Base-by-base conservation (phyloP, 64 coral and sea anemone species). In the Montipora cactus region DNA sequence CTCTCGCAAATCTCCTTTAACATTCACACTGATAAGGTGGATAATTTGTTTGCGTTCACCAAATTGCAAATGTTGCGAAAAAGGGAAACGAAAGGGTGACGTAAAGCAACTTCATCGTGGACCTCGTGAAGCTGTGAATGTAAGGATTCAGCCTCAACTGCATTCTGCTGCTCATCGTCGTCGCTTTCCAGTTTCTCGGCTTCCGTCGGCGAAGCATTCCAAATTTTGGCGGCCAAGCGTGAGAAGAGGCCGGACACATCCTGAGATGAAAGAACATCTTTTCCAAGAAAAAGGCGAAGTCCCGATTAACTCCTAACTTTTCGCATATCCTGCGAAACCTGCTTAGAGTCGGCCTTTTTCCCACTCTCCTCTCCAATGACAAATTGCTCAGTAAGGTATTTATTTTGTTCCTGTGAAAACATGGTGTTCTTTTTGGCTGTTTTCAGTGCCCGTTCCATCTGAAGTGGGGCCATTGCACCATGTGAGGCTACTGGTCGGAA, bases 211-310 rank as follows among this genome's bases (percentile, higher is more conserved):
- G 20, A 59, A 55, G 46, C 11, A 21, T 68, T 49, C 47, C 48
- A 77, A 69, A 90, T 90, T 22, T 81, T 90, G 9, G 81, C 71
- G 7, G 81, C 80, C 52, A 77, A 71, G 1, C 90, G 49, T 2
- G 90, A 92, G 74, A 92, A 92, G 71, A 84, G 85, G 15, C 80
- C 25, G 1, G 67, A 25, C 6, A 85, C 75, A 18, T 92, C 51
- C 12, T 53, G 53, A 3, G 68, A 25, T 28, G 49, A 76, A 47
- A 92, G 51, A 55, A 81, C 71, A 84, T 92, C 90, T 49, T 76
- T 44, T 76, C 81, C 61, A 57, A 23, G 8, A 76, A 92, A 92
- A 22, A 71, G 49, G 8, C 90, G 72, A 76, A 53, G 71, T 8
- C 45, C 46, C 7, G 69, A 45, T 37, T 92, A 80, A 76, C 49